Evolutionary conservation across 2,888 invertebrate genomes (phyloP), one percentile per base, ranked within the genome.

Genomic region (Oxystoma pomonae): DNA sequence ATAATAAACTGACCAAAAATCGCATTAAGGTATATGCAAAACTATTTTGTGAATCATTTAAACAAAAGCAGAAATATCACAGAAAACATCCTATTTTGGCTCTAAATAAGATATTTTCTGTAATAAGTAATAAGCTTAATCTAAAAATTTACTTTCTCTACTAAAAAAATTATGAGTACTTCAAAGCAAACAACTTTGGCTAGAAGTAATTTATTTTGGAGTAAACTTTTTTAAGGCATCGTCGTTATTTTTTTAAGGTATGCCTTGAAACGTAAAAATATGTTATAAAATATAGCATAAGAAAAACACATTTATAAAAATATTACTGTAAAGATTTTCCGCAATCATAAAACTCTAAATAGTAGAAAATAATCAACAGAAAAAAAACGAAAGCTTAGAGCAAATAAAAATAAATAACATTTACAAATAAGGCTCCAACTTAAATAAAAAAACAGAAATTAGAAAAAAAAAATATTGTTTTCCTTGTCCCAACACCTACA

Each of bases 401-500:
- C 70, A 70, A 64, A 69, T 68, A 70, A 72, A 69, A 73, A 73
- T 73, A 74, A 74, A 73, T 74, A 72, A 71, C 70, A 73, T 73
- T 70, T 69, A 73, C 70, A 71, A n/a, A n/a, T n/a, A n/a, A 70
- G 50, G 62, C 61, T 61, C 64, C 62, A 59, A 60, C 51, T 49
- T n/a, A n/a, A n/a, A n/a, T n/a, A 62, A 66, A 64, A 63, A 35
- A 58, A 66, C 64, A 68, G 65, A 70, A 64, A 68, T 66, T 69
- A 68, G 65, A 70, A 64, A 68, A 67, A 68, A 68, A 69, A 71
- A 69, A 72, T 65, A 71, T 75, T 73, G 72, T 71, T 74, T 74
- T 71, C 68, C 69, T 69, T 69, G 73, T 74, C 76, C 76, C 76
- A 74, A 76, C 76, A 76, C 75, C 76, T 76, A 75, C 70, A 71